Percentiles rank a stretch among this genome's conserved stretches.
Conservation (phyloP, 2,888 invertebrate genomes). For the Zelleria hepariella region DNA sequence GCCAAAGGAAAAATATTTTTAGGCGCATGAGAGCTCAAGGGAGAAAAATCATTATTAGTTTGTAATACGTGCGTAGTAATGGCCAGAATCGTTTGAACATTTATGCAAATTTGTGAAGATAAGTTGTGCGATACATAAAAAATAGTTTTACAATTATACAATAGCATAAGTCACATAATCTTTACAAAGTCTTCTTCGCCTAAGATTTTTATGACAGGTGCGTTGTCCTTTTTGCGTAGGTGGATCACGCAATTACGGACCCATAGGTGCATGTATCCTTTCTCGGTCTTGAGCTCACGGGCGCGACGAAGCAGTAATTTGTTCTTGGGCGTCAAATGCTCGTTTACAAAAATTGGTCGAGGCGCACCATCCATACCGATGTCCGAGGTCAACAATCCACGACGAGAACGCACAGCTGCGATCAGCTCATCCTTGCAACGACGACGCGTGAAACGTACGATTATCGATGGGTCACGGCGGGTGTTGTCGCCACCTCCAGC, state of each 20-base stretch:
- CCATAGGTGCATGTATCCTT: not conserved
- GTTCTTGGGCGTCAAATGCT: not conserved
- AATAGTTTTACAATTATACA: too few relatives aligned
- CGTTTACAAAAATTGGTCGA: not conserved
- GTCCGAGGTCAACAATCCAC: not conserved
- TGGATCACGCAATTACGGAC: not conserved
- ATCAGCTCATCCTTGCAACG: not conserved
- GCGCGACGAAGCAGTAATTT: not conserved
- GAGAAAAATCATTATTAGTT: too few relatives aligned
- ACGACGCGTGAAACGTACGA: not conserved
- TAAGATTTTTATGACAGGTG: too few relatives aligned
- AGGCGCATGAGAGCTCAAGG: too few relatives aligned
- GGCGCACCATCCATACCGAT: not conserved
- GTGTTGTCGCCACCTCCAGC: not conserved
- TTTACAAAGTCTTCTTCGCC: too few relatives aligned
- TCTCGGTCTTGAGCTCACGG: not conserved
- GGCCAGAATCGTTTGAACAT: too few relatives aligned
- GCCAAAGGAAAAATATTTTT: too few relatives aligned
- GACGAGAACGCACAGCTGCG: not conserved
- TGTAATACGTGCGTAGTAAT: too few relatives aligned
- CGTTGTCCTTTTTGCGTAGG: not conserved
- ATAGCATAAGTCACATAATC: too few relatives aligned
- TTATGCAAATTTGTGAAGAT: too few relatives aligned
- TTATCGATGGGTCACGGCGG: not conserved
- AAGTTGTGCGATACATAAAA: too few relatives aligned